These are phyloP conservation scores for Lethenteron camtschaticum DNA, from an alignment of 2,113 vertebrate genomes.

Conservation along the genomic window DNA sequence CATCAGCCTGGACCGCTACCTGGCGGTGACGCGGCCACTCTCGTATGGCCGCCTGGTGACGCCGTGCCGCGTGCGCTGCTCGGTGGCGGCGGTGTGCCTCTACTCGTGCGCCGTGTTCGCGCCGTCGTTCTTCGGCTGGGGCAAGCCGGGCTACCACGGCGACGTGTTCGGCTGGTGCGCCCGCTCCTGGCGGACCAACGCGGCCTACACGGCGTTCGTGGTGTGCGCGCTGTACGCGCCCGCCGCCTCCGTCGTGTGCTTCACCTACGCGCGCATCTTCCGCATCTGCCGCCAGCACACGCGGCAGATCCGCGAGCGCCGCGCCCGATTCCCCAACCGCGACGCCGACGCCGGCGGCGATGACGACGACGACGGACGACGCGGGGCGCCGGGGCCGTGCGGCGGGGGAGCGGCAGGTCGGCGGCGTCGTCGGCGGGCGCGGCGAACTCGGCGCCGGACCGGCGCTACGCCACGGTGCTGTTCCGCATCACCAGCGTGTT, in stretches of 20 bases:
- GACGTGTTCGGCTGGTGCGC: constrained; percentile 83
- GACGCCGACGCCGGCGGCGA: constrained; percentile 59
- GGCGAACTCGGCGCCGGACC: constrained; percentile 48
- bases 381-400: constrained; percentile 75
- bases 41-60: constrained; percentile 68
- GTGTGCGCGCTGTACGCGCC: constrained; percentile 71
- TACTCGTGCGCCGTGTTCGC: constrained; percentile 78
- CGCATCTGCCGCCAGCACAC: constrained; percentile 93
- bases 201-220: constrained; percentile 71
- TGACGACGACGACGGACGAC: constrained; percentile 35
- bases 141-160: constrained; percentile 90
- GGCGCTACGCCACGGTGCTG: constrained; percentile 75
- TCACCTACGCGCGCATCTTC: constrained; percentile 93
- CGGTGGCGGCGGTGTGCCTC: constrained; percentile 69
- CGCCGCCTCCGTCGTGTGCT: constrained; percentile 67
- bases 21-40: constrained; percentile 73
- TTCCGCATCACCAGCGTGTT: constrained; percentile 96
- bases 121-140: constrained; percentile 74
- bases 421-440: constrained; percentile 30
- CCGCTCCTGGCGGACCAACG: constrained; percentile 44
- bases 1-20: constrained; percentile 84
- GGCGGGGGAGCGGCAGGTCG: constrained; percentile 50
- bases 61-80: constrained; percentile 62
- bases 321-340: constrained; percentile 66
- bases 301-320: constrained; percentile 69